Base-by-base conservation (phyloP, 2,888 invertebrate genomes). In the Agrotis exclamationis region DNA sequence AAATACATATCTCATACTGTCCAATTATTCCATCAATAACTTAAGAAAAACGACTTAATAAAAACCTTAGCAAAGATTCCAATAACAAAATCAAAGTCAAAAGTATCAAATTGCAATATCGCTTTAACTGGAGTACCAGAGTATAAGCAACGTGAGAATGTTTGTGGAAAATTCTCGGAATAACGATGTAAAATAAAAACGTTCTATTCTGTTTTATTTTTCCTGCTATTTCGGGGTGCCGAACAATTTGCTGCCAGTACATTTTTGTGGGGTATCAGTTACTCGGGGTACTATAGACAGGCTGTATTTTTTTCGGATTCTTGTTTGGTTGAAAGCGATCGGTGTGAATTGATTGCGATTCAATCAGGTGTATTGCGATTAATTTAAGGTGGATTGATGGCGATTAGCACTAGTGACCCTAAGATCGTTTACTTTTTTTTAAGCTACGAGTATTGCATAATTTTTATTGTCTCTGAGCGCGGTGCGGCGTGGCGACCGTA, bases 181-280 rank as follows among this genome's bases (percentile, higher is more conserved):
- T 63, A 51, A 70, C 58, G 58, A 39, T 78, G 66, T 57, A 64
- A 67, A 83, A 79, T 54, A 65, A 83, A 77, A 79, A 62, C 22
- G 63, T 11, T 66, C 16, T 58, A 66, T 79, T 82, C 51, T 44
- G 39, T 67, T 79, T 73, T 33, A 57, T 83, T 83, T 73, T 58
- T 20, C 24, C 18, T 11, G n/a, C 3, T 63, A 24, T 66, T 67
- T 65, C 33, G 56, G 79, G 20, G n/a, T 51, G 22, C 20, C 53
- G 14, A 47, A 64, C 57, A 78, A 78, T 70, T 82, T 71, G 56
- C 44, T 20, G 44, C 53, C 56, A 3, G 64, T 69, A 57, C 20
- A 58, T 58, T 82, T 82, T 63, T 70, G 50, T 53, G 51, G 44
- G 53, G 14, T 78, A 77, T 77, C 78, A 53, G 79, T 71, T 64